Conservation (phyloP, 1,140 invertebrate genomes). For the Euura saliciscinereae region DNA sequence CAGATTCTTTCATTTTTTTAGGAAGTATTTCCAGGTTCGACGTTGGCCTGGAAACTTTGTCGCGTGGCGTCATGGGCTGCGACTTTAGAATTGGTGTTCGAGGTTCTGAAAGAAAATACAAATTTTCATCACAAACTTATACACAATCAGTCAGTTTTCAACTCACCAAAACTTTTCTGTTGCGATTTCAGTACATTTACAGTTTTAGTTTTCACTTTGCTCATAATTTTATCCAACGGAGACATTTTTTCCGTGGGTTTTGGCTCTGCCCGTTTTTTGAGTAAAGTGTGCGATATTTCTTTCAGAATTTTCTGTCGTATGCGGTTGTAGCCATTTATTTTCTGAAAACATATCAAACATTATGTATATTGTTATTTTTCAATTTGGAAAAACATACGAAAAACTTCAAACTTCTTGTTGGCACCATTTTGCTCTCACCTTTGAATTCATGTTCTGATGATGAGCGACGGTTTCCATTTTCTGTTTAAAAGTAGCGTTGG, state of each 20-base stretch:
- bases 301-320: slow-evolving; percentile 58
- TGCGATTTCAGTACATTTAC: slow-evolving; percentile 56
- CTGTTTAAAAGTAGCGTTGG: slow-evolving; percentile 57
- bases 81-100: slow-evolving; percentile 30
- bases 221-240: slow-evolving; percentile 51
- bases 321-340: slow-evolving; percentile 58
- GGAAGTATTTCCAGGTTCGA: slow-evolving; percentile 31
- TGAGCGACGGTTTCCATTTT: slow-evolving; percentile 60
- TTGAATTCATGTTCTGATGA: slow-evolving; percentile 58
- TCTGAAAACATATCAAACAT: slow-evolving; percentile 50
- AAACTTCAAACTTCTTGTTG: too few species aligned
- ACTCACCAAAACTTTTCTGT: slow-evolving; percentile 46
- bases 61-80: slow-evolving; percentile 27
- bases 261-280: slow-evolving; percentile 30
- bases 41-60: slow-evolving; percentile 22
- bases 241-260: slow-evolving; percentile 45
- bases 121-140: neutral
- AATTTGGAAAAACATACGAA: too few species aligned
- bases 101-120: slow-evolving; percentile 22
- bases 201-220: slow-evolving; percentile 62
- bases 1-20: slow-evolving; percentile 36
- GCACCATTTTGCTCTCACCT: slow-evolving; percentile 45
- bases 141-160: neutral
- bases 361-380: slow-evolving; percentile 12
- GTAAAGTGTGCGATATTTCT: slow-evolving; percentile 55